Evolutionary conservation across 2,888 invertebrate genomes (phyloP), one percentile per base, ranked within the genome.

Genomic region (Perizoma flavofasciatum): DNA sequence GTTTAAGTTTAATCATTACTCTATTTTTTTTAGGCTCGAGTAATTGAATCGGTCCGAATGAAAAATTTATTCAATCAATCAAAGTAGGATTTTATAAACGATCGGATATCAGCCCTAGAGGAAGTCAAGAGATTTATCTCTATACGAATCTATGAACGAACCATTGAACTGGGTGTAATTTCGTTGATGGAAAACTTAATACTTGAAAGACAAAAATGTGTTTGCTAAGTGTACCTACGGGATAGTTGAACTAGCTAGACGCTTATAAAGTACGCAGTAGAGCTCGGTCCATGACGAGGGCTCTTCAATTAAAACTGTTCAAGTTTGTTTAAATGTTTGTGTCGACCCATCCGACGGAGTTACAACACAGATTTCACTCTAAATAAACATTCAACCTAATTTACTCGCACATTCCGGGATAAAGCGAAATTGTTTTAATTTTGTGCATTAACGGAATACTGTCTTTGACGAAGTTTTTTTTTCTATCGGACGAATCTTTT

Each of bases 301-400:
- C 77, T 76, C 83, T 88, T 84, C 83, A 88, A 88, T 89, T 89
- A 87, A 88, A 88, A 88, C 85, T 81, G 82, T 81, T 82, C 74
- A 85, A 88, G 85, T 88, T 88, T 83, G 85, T 85, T 86, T 83
- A 85, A 86, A 87, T 88, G 84, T 87, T 85, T 83, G 80, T 85
- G 82, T 82, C 85, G 81, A 78, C 74, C 78, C 80, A 80, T 81
- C 74, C 73, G 72, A 71, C 72, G 72, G 74, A 78, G 74, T 75
- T 77, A 77, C 76, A 63, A 61, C 70, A 71, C 77, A 77, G 78
- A 80, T 81, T 83, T 71, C 73, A 61, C 70, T 72, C 68, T 74
- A 72, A 77, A 81, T 78, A 77, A 78, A 74, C 74, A 73, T 68
- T 70, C 59, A 60, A 70, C 63, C 66, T 67, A 69, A 69, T 69